Conservation (phyloP, 2,888 invertebrate species). For the Ctena decussata region DNA sequence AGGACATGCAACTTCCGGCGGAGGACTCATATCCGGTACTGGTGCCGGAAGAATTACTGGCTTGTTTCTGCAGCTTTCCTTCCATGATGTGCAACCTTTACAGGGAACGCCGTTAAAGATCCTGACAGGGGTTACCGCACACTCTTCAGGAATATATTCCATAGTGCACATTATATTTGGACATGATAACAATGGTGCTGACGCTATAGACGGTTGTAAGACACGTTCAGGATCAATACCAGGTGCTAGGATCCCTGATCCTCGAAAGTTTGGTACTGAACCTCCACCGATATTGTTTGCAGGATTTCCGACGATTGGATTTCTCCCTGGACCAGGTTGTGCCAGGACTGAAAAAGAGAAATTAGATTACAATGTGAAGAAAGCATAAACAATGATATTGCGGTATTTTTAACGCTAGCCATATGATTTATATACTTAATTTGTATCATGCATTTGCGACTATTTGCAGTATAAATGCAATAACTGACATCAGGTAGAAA, state of each 20-base stretch:
- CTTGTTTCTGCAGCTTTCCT: not conserved
- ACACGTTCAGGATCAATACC: not conserved
- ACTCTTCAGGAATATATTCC: conserved; percentile 42
- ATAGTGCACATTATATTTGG: conserved; percentile 32
- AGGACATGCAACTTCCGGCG: conserved; percentile 26
- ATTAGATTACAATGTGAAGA: too few species aligned
- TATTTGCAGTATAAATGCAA: too few species aligned
- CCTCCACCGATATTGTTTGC: too few species aligned
- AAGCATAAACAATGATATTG: too few species aligned
- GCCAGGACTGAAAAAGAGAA: not conserved
- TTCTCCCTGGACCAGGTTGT: not conserved
- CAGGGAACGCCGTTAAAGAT: conserved; percentile 20
- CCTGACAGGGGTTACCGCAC: not conserved
- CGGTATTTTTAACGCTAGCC: too few species aligned
- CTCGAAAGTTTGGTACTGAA: not conserved
- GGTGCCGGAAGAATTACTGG: not conserved
- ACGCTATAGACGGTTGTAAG: not conserved
- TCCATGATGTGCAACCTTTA: conserved; percentile 30
- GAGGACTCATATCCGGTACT: not conserved
- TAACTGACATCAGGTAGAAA: too few species aligned
- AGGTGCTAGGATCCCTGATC: not conserved
- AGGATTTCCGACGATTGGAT: not conserved
- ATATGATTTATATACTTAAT: too few species aligned
- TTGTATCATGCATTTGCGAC: too few species aligned
- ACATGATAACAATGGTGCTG: not conserved